Conservation (phyloP, 1,140 invertebrate species). For the Hypsibius dujardini region DNA sequence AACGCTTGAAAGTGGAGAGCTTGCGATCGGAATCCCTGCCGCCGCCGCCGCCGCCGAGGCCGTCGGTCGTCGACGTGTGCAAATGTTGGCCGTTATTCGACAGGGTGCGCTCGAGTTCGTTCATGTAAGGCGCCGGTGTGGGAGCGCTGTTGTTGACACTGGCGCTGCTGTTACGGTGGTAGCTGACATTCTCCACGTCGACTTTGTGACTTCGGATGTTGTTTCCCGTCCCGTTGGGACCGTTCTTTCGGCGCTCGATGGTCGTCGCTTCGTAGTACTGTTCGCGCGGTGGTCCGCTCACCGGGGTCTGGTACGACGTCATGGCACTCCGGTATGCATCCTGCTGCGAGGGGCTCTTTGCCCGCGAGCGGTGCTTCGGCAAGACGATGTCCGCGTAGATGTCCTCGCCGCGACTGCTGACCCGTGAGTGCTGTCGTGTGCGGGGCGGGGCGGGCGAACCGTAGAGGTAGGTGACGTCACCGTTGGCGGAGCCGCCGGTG, state of each 20-base stretch:
- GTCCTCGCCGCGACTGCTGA: neutral
- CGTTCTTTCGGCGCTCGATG: neutral
- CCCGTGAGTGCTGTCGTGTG: neutral
- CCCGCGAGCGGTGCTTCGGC: neutral
- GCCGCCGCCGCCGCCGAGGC: no score
- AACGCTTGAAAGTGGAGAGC: neutral
- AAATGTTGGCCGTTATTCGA: slow-evolving; percentile 8
- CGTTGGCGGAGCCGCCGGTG: neutral
- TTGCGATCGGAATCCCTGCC: neutral
- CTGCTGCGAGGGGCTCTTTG: neutral
- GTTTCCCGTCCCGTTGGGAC: neutral
- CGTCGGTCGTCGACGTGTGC: neutral
- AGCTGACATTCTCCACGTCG: neutral
- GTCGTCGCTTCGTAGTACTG: slow-evolving; percentile 1
- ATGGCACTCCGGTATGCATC: neutral
- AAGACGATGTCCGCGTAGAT: neutral
- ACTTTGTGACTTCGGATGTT: neutral
- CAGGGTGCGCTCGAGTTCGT: slow-evolving; percentile 9
- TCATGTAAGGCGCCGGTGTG: slow-evolving; percentile 14
- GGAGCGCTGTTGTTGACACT: neutral
- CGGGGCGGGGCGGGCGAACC: neutral
- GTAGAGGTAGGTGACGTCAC: neutral
- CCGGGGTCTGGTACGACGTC: neutral
- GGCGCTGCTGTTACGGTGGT: neutral
- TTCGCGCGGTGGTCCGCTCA: neutral